phyloP scores from a whole-genome alignment of 2,888 invertebrate species.

The Sphaerophoria taeniata region DNA sequence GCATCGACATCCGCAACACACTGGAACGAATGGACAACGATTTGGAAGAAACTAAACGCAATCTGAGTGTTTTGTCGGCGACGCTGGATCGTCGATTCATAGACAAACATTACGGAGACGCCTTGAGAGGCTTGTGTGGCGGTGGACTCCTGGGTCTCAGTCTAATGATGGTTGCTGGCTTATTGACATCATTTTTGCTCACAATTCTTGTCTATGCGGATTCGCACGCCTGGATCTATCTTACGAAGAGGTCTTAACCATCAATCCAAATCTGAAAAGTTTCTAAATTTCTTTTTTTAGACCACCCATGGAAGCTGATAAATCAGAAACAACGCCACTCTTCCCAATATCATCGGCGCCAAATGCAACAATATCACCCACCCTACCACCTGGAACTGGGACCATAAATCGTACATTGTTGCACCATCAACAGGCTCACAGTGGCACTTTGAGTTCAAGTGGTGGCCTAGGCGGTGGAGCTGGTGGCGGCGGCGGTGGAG shows the following conservation, averaged over 20 bases:
- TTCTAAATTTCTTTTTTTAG: constrained; percentile 72
- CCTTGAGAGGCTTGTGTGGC: constrained; percentile 91
- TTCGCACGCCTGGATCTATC: constrained; percentile 98
- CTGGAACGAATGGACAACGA: constrained; percentile 81
- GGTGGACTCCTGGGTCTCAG: constrained; percentile 92
- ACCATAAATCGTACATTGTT: constrained; percentile 82
- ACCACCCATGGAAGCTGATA: constrained; percentile 80
- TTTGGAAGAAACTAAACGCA: constrained; percentile 81
- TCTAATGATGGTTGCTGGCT: constrained; percentile 93
- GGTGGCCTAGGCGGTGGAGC: constrained; percentile 70
- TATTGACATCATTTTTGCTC: constrained; percentile 93
- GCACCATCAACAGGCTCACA: constrained; percentile 82
- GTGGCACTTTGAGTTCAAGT: constrained; percentile 73
- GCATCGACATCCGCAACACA: constrained; percentile 80
- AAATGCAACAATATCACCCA: constrained; percentile 81
- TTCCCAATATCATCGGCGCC: constrained; percentile 81
- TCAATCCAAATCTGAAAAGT: not conserved
- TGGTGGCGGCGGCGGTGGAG: constrained; percentile 74
- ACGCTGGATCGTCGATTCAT: constrained; percentile 92
- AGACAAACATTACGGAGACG: constrained; percentile 91
- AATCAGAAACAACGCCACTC: constrained; percentile 83
- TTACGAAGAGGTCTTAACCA: constrained; percentile 90
- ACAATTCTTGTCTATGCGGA: constrained; percentile 96
- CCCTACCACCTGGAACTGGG: constrained; percentile 80
- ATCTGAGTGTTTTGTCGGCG: constrained; percentile 84